These are phyloP conservation scores for Oryzias curvinotus DNA, from an alignment of 2,113 vertebrate genomes.

Conservation along the genomic window DNA sequence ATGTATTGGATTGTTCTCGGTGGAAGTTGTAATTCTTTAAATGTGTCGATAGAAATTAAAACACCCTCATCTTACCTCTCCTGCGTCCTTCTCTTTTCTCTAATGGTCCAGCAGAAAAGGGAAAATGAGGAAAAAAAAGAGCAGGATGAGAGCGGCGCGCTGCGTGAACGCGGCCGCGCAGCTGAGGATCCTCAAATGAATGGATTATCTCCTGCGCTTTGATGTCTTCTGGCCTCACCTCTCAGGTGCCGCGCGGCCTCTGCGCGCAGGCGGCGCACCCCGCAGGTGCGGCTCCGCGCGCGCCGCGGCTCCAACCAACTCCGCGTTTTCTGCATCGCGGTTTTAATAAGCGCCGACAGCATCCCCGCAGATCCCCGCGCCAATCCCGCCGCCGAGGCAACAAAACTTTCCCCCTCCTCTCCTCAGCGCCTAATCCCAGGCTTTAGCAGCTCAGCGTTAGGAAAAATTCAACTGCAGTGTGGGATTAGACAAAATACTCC, in stretches of 20 bases:
- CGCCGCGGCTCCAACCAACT: slow-evolving; percentile 46
- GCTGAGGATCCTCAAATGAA: slow-evolving; percentile 56
- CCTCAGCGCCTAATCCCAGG: slow-evolving; percentile 81
- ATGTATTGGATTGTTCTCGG: too few relatives aligned
- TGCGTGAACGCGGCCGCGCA: slow-evolving; percentile 50
- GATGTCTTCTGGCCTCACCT: slow-evolving; percentile 71
- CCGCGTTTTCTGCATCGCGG: slow-evolving; percentile 74
- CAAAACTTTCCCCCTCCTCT: slow-evolving; percentile 77
- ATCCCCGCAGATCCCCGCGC: slow-evolving; percentile 72
- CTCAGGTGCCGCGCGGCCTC: slow-evolving; percentile 69
- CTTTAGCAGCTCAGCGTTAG: slow-evolving; percentile 88
- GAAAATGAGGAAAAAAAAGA: slow-evolving; percentile 2
- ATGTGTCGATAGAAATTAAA: background rate
- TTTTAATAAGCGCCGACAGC: slow-evolving; percentile 78
- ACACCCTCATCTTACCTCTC: slow-evolving; percentile 48
- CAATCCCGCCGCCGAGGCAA: slow-evolving; percentile 74
- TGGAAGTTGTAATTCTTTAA: too few relatives aligned
- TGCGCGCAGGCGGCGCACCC: background rate
- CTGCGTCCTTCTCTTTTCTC: background rate
- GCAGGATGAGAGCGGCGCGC: slow-evolving; percentile 24
- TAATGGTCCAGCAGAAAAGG: slow-evolving; percentile 4
- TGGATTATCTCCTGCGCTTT: slow-evolving; percentile 70
- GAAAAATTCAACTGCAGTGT: slow-evolving; percentile 87
- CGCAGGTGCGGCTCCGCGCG: slow-evolving; percentile 30
- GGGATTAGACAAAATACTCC: slow-evolving; percentile 92